Evolutionary conservation across 1,140 invertebrate genomes (phyloP).

Genomic region (Cephus cinctus): DNA sequence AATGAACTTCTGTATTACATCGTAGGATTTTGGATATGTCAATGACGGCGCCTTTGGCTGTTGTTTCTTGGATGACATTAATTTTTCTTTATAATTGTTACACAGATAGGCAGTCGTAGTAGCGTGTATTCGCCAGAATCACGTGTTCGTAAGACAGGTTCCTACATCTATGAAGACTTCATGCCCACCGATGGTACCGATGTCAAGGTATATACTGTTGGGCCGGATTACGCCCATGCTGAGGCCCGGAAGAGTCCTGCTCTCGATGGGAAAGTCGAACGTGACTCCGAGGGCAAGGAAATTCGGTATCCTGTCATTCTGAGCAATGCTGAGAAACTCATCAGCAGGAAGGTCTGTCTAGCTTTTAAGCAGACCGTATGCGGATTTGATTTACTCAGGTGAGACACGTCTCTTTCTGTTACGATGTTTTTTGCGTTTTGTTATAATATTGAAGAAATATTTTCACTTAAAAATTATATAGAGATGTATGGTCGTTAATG

Average conservation of each 20-base stretch:
- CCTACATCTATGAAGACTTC: slow-evolving; percentile 99
- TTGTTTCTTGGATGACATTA: slow-evolving; percentile 10
- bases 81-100: slow-evolving; percentile 24
- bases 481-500: too few relatives aligned
- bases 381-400: slow-evolving; percentile 96
- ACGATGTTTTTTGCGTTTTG: too few relatives aligned
- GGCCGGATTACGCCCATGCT: slow-evolving; percentile 98
- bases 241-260: slow-evolving; percentile 98
- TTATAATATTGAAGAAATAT: too few relatives aligned
- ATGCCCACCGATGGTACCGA: slow-evolving; percentile 97
- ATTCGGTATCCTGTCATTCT: slow-evolving; percentile 98
- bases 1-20: slow-evolving; percentile 5
- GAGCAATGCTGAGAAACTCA: slow-evolving; percentile 97
- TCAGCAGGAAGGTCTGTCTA: slow-evolving; percentile 95
- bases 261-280: slow-evolving; percentile 96
- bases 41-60: slow-evolving; percentile 1
- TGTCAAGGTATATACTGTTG: slow-evolving; percentile 84
- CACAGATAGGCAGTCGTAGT: slow-evolving; percentile 94
- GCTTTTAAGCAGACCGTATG: slow-evolving; percentile 99
- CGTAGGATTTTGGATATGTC: neutral
- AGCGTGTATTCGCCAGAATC: slow-evolving; percentile 98
- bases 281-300: slow-evolving; percentile 98
- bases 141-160: slow-evolving; percentile 92
- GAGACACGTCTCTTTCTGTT: slow-evolving; percentile 13
- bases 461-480: too few relatives aligned